Conservation (phyloP, 2,888 invertebrate genomes). For the Anodontia alba region DNA sequence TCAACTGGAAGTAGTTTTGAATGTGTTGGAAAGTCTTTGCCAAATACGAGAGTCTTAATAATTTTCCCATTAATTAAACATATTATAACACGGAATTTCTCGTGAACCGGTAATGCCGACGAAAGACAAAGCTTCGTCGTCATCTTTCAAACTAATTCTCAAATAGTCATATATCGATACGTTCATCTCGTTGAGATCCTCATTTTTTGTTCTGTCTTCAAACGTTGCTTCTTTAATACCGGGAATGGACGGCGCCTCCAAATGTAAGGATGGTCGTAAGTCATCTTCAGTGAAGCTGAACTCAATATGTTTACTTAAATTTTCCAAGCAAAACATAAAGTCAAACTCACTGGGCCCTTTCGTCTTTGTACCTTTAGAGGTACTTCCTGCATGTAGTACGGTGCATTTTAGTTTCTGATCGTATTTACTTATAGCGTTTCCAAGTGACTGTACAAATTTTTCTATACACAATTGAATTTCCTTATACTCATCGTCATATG, state of each 20-base stretch:
- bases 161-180: conserved; percentile 47
- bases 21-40: conserved; percentile 40
- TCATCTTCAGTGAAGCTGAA: conserved; percentile 31
- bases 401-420: conserved; percentile 42
- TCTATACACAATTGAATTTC: conserved; percentile 46
- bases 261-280: background rate
- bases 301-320: conserved; percentile 32
- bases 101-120: conserved; percentile 18
- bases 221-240: background rate
- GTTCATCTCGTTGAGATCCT: background rate
- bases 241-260: background rate
- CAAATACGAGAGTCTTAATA: conserved; percentile 32
- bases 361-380: conserved; percentile 56
- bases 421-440: conserved; percentile 18
- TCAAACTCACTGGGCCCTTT: conserved; percentile 52
- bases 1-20: conserved; percentile 35
- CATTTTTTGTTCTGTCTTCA: background rate
- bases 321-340: conserved; percentile 51
- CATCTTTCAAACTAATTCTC: conserved; percentile 23
- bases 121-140: conserved; percentile 13
- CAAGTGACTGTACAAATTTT: conserved; percentile 29
- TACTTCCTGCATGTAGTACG: conserved; percentile 48
- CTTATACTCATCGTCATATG: conserved; percentile 33
- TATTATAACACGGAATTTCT: conserved; percentile 34
- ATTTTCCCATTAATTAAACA: conserved; percentile 33